Percentiles rank a stretch among this genome's conserved stretches.
Evolutionary conservation across 2,888 invertebrate genomes (phyloP).

Genomic region (Callinectes sapidus): DNA sequence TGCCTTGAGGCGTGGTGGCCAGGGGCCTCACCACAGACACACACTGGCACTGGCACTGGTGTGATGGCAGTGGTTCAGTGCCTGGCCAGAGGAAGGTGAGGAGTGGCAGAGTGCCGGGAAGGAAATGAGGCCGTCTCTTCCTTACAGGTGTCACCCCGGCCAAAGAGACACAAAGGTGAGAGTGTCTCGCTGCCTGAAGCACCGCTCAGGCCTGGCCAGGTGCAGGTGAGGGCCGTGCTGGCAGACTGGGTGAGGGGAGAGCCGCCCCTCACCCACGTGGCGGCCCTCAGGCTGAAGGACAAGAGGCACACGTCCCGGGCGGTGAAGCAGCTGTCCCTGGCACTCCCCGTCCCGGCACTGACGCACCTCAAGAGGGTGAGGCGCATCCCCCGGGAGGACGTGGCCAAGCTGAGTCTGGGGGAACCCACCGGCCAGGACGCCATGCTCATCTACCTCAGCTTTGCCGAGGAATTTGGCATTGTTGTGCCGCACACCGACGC

Average conservation of each 20-base stretch:
- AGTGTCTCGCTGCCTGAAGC: neutral
- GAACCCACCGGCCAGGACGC: neutral
- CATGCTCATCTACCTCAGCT: constrained; percentile 46
- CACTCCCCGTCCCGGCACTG: constrained; percentile 63
- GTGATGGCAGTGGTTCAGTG: neutral
- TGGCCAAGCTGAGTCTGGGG: neutral
- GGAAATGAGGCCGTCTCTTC: constrained; percentile 53
- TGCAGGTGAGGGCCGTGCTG: constrained; percentile 48
- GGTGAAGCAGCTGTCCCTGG: constrained; percentile 59
- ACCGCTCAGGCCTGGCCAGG: neutral
- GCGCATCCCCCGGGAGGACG: neutral
- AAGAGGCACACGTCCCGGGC: constrained; percentile 59
- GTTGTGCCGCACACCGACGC: neutral
- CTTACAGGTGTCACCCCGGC: constrained; percentile 56
- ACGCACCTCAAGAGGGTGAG: constrained; percentile 70
- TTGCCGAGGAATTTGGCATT: constrained; percentile 39
- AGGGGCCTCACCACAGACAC: no score
- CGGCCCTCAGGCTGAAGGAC: constrained; percentile 56
- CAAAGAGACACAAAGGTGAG: constrained; percentile 40
- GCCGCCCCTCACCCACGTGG: constrained; percentile 47
- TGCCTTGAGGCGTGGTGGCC: no score
- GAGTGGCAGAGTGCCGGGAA: neutral
- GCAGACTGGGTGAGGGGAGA: constrained; percentile 45
- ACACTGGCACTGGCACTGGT: no score
- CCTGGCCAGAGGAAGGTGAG: neutral